These are phyloP conservation scores for Pyrgilauda ruficollis DNA, from an alignment of 2,113 vertebrate species.

Conservation along the genomic window DNA sequence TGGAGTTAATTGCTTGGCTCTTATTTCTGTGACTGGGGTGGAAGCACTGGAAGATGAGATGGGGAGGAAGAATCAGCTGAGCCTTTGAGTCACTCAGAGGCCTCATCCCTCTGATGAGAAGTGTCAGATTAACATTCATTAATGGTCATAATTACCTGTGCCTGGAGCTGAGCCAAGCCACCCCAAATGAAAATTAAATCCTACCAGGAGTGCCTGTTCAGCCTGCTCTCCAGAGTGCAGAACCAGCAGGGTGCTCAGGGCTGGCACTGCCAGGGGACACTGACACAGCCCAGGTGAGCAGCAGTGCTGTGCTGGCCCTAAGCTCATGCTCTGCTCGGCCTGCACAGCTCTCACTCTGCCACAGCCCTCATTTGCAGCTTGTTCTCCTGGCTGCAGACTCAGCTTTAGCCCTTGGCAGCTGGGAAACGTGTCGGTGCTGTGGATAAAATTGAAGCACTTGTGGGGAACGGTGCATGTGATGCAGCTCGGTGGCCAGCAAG, in stretches of 20 bases:
- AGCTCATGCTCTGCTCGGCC: too few relatives aligned
- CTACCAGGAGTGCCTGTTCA: background rate
- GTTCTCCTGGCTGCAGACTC: too few relatives aligned
- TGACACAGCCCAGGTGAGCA: too few relatives aligned
- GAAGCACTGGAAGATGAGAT: background rate
- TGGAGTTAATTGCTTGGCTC: slow-evolving; percentile 51
- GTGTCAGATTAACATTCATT: slow-evolving; percentile 42
- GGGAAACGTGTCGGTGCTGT: too few relatives aligned
- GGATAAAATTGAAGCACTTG: too few relatives aligned
- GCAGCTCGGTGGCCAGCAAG: background rate
- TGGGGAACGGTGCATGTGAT: background rate
- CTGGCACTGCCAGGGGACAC: too few relatives aligned
- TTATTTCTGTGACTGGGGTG: background rate
- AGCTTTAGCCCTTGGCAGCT: too few relatives aligned
- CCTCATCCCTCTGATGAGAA: slow-evolving; percentile 1
- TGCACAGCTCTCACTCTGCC: too few relatives aligned
- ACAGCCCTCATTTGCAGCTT: too few relatives aligned
- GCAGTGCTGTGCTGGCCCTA: too few relatives aligned
- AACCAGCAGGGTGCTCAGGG: background rate
- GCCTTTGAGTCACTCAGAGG: background rate
- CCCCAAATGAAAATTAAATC: background rate
- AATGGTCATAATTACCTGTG: slow-evolving; percentile 40
- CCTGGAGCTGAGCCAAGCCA: slow-evolving; percentile 21
- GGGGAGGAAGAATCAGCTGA: background rate
- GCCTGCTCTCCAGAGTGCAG: background rate